Percentiles rank a stretch among this genome's conserved stretches.
Evolutionary conservation across 1,140 invertebrate species (phyloP).

Genomic region (Cherax destructor): DNA sequence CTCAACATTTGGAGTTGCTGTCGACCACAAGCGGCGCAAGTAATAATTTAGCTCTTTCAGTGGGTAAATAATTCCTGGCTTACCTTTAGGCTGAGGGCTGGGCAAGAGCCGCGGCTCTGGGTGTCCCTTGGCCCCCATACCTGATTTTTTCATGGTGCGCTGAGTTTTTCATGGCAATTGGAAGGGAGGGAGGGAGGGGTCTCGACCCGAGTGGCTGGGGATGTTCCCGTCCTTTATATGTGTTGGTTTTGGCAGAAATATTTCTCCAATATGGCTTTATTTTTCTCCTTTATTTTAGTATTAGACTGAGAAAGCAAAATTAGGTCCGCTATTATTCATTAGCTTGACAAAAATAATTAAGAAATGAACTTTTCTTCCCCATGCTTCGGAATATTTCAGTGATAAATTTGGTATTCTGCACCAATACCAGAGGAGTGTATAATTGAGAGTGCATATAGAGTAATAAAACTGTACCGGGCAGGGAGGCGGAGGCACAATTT

Average conservation of each 20-base stretch:
- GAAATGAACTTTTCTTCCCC: not conserved
- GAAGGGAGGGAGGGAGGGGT: conserved; percentile 26
- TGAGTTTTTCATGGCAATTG: conserved; percentile 52
- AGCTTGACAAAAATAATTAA: not conserved
- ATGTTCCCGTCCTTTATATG: not conserved
- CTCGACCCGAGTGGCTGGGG: not conserved
- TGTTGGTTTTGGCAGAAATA: conserved; percentile 10
- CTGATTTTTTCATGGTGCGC: conserved; percentile 58
- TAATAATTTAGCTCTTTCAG: conserved; percentile 50
- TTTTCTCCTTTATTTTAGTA: not conserved
- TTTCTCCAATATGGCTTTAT: not conserved
- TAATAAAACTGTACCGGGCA: not conserved
- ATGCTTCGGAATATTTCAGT: not conserved
- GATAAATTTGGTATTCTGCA: not conserved
- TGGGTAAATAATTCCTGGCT: conserved; percentile 47
- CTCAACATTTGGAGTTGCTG: conserved; percentile 30
- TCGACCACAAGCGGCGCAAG: conserved; percentile 36
- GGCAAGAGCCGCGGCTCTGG: conserved; percentile 23
- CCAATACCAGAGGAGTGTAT: not conserved
- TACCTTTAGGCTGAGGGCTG: conserved; percentile 41
- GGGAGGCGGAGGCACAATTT: not conserved
- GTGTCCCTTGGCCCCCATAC: conserved; percentile 45
- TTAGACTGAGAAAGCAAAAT: not conserved
- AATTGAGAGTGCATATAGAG: not conserved
- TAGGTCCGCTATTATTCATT: not conserved